phyloP scores from a whole-genome alignment of 2,888 invertebrate species.

The Plagodis pulveraria region DNA sequence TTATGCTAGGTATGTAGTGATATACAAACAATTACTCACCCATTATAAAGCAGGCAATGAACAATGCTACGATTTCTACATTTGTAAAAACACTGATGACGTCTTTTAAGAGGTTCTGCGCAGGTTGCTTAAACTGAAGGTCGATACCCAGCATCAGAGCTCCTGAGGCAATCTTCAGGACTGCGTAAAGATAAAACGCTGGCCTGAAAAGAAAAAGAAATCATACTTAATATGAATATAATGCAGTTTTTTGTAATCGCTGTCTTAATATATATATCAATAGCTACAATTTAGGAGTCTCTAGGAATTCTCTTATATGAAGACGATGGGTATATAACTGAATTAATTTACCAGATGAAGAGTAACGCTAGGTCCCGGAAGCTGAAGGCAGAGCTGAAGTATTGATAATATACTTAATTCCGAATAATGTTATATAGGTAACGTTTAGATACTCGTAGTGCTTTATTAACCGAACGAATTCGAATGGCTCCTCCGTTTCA shows the following conservation, averaged over 20 bases:
- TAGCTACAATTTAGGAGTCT: not conserved
- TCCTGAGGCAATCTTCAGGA: constrained; percentile 88
- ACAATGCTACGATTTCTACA: constrained; percentile 89
- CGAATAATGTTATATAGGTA: too few species aligned
- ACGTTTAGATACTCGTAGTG: too few species aligned
- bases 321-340: too few species aligned
- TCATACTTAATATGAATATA: not conserved
- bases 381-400: too few species aligned
- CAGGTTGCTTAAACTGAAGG: constrained; percentile 90
- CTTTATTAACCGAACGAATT: too few species aligned
- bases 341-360: too few species aligned
- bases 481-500: too few species aligned
- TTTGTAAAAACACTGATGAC: constrained; percentile 88
- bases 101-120: constrained; percentile 88
- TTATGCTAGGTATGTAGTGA: too few species aligned
- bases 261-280: too few species aligned
- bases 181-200: constrained; percentile 91
- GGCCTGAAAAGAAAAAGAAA: constrained; percentile 79
- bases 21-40: constrained; percentile 80
- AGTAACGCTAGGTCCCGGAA: too few species aligned
- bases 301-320: too few species aligned
- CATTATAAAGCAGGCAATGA: constrained; percentile 89
- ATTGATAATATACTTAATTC: too few species aligned
- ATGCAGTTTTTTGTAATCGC: not conserved
- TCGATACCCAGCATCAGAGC: constrained; percentile 89